Evolutionary conservation across 2,888 invertebrate species (phyloP).

Genomic region (Aphelenchoides bicaudatus): DNA sequence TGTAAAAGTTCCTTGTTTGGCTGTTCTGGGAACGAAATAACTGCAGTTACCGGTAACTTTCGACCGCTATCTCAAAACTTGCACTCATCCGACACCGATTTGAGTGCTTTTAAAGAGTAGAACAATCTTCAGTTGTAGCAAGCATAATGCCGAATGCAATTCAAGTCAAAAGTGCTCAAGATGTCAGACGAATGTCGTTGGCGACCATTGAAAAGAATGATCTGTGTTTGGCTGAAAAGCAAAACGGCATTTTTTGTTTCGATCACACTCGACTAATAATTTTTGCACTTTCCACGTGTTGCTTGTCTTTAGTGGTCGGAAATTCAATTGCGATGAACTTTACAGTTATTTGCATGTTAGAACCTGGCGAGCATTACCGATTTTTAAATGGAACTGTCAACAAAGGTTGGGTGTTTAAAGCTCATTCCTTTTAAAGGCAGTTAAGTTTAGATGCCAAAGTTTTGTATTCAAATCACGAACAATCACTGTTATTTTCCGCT

Average conservation of each 20-base stretch:
- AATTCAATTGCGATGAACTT: conserved; percentile 34
- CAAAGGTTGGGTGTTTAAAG: background rate
- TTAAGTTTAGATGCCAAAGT: background rate
- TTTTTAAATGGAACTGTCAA: conserved; percentile 2
- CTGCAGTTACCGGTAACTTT: too few species aligned
- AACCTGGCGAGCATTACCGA: conserved; percentile 8
- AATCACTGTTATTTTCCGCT: conserved; percentile 32
- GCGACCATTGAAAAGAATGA: background rate
- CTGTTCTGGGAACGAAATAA: too few species aligned
- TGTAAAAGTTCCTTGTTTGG: too few species aligned
- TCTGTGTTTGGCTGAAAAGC: background rate
- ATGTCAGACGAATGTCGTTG: background rate
- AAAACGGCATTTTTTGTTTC: background rate
- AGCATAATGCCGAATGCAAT: background rate
- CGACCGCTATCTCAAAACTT: too few species aligned
- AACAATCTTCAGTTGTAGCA: too few species aligned
- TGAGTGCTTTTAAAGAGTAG: too few species aligned
- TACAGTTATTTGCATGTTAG: conserved; percentile 26
- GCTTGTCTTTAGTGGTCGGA: conserved; percentile 27
- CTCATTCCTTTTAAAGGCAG: background rate
- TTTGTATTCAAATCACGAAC: conserved; percentile 6
- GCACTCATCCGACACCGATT: too few species aligned
- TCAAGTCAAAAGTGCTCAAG: background rate
- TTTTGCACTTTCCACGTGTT: conserved; percentile 22
- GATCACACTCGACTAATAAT: conserved; percentile 10